These are phyloP conservation scores for Aricia agestis DNA, from an alignment of 1,140 invertebrate species.

Conservation along the genomic window DNA sequence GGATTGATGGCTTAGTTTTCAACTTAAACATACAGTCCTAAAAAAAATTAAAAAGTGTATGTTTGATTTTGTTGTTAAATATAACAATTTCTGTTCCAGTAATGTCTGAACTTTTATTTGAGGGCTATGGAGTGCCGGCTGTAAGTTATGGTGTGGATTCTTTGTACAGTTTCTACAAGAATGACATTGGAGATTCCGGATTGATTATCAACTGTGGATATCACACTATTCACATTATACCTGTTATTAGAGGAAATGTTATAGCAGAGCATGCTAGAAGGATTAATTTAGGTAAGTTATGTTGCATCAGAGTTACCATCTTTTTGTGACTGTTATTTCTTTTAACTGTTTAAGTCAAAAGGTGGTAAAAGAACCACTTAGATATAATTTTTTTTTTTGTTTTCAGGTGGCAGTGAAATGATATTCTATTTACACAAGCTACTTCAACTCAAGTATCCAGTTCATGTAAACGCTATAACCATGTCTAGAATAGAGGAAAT, in stretches of 20 bases:
- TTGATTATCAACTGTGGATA: constrained; percentile 92
- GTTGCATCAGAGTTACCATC: too few species aligned
- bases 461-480: constrained; percentile 91
- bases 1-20: too few species aligned
- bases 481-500: constrained; percentile 91
- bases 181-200: constrained; percentile 80
- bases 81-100: constrained; percentile 77
- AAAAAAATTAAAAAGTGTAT: too few species aligned
- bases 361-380: too few species aligned
- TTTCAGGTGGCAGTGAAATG: constrained; percentile 87
- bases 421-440: constrained; percentile 91
- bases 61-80: too few species aligned
- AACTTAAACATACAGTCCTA: background rate
- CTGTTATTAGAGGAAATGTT: constrained; percentile 84
- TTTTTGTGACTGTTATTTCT: too few species aligned
- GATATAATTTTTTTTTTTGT: too few species aligned
- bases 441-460: constrained; percentile 96
- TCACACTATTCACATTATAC: constrained; percentile 92
- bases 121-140: constrained; percentile 92
- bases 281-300: constrained; percentile 83
- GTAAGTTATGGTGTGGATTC: constrained; percentile 93
- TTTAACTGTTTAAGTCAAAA: too few species aligned
- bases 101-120: constrained; percentile 96
- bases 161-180: constrained; percentile 86
- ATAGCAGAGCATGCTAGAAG: constrained; percentile 84